Conservation (phyloP, 2,797 vertebrate genomes). For the Hypotaenidia okinawae region DNA sequence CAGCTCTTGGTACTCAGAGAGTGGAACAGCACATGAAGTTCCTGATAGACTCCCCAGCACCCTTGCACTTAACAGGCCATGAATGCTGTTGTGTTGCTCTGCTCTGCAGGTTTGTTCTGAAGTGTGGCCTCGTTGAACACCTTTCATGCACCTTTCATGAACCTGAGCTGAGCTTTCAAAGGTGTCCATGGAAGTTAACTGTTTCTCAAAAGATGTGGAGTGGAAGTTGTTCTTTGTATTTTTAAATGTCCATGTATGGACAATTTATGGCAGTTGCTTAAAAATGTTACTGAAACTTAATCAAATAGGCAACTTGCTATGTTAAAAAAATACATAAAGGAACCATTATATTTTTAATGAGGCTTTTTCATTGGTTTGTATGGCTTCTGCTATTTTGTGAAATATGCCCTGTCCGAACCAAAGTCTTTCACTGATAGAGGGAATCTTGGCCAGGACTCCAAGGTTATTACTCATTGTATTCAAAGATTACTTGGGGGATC, state of each 20-base stretch:
- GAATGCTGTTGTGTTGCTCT: neutral
- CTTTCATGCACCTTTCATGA: conserved; percentile 6
- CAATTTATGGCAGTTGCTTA: conserved; percentile 7
- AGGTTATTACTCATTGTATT: conserved; percentile 57
- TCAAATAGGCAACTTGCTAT: neutral
- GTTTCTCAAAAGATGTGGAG: neutral
- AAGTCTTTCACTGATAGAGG: conserved; percentile 25
- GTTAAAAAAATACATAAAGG: conserved; percentile 38
- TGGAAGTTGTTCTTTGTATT: neutral
- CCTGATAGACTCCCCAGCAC: neutral
- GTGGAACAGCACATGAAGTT: neutral
- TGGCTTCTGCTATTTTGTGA: conserved; percentile 21
- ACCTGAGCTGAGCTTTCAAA: neutral
- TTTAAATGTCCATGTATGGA: neutral
- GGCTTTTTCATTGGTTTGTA: conserved; percentile 33
- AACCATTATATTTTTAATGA: conserved; percentile 10
- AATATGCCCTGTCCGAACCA: neutral
- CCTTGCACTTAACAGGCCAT: neutral
- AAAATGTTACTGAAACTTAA: conserved; percentile 14
- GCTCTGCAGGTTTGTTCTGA: neutral
- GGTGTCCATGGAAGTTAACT: neutral
- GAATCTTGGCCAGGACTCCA: conserved; percentile 12
- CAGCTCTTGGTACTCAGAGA: neutral
- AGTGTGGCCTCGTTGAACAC: neutral
- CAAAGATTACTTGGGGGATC: conserved; percentile 42